phyloP scores from a whole-genome alignment of 2,888 invertebrate species.

The Drosophila suboccidentalis region DNA sequence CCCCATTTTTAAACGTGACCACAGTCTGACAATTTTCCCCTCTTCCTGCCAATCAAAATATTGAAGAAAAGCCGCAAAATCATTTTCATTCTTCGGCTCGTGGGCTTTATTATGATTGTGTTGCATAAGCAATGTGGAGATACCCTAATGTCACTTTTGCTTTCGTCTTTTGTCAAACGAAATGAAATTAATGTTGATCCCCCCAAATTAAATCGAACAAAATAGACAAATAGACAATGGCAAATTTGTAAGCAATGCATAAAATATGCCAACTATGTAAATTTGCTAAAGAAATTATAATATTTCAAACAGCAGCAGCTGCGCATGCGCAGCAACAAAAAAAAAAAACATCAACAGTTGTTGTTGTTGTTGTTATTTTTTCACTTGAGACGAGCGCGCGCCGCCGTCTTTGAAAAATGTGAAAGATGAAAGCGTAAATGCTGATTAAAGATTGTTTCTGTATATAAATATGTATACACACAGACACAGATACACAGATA shows the following conservation, averaged over 20 bases:
- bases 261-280: constrained; percentile 69
- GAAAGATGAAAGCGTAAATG: constrained; percentile 81
- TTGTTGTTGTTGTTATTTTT: constrained; percentile 30
- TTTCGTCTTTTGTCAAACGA: constrained; percentile 70
- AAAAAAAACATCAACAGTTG: constrained; percentile 53
- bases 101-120: constrained; percentile 1
- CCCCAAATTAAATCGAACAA: constrained; percentile 57
- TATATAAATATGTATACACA: constrained; percentile 50
- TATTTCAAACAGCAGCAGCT: constrained; percentile 58
- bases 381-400: constrained; percentile 52
- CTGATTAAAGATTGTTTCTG: constrained; percentile 82
- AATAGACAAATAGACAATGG: constrained; percentile 73
- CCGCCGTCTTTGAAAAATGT: constrained; percentile 74
- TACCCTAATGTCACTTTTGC: constrained; percentile 72
- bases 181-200: constrained; percentile 50
- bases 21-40: constrained; percentile 22
- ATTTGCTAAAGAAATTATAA: constrained; percentile 73
- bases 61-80: constrained; percentile 9
- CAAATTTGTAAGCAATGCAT: constrained; percentile 40
- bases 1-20: constrained; percentile 14
- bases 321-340: constrained; percentile 38
- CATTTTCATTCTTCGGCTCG: constrained; percentile 42
- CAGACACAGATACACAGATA: not conserved
- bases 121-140: constrained; percentile 42
- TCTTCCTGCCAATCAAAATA: constrained; percentile 2